Base-by-base conservation (phyloP, 2,888 invertebrate genomes). In the Drosophila limbata region DNA sequence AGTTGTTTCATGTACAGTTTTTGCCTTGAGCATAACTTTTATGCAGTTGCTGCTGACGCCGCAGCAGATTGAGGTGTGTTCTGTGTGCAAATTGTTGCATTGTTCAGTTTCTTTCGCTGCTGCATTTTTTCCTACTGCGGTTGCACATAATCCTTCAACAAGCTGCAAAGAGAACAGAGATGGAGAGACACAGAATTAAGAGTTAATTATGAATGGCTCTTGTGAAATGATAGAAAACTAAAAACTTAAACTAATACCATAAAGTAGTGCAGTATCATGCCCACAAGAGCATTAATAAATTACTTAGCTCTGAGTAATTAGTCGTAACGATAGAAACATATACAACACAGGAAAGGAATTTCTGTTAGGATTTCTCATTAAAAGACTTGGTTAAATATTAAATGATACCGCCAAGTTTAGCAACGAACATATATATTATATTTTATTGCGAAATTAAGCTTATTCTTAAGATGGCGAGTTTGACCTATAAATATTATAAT, bases 1-100 rank as follows among this genome's bases (percentile, higher is more conserved):
- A 90, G 88, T 87, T 88, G 85, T 82, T 82, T 79, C 84, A 77
- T 80, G 81, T 81, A 81, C 69, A 78, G 74, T 89, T 88, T 79
- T 77, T 88, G 85, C 87, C 79, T 68, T 63, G 73, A 61, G 84
- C 82, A 80, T 70, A 87, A 80, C 82, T 84, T 82, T 78, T 72
- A 60, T 76, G 68, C 77, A 77, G 73, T 77, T 69, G 72, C 68
- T 52, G 68, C 62, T 59, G 71, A 73, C 71, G 60, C 70, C 66
- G 52, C 69, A 67, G 66, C 71, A 68, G 69, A 73, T 80, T 82
- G 73, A 87, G 82, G 84, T 84, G 82, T 69, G 67, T 70, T 61
- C 50, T 55, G 68, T 64, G 69, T 53, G 69, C 69, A 72, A 78
- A 76, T 87, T 82, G 76, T 88, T 88, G 81, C 88, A 84, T 81